Conservation (phyloP, 2,797 vertebrate genomes). For the Tarsius wallacei region DNA sequence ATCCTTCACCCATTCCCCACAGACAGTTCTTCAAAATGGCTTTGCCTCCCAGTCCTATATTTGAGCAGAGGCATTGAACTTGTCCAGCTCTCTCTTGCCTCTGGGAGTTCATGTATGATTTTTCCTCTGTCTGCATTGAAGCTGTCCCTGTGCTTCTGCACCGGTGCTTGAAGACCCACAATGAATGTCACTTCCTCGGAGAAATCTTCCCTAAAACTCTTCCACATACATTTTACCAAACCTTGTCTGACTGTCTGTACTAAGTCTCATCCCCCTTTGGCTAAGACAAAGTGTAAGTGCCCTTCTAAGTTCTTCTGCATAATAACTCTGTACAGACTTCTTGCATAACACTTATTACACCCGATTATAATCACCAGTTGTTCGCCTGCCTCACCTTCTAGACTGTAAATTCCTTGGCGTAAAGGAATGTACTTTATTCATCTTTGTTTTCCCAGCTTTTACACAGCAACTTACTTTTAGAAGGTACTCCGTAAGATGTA, state of each 20-base stretch:
- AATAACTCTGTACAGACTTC: background rate
- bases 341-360: slow-evolving; percentile 66
- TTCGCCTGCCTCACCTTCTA: slow-evolving; percentile 76
- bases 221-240: background rate
- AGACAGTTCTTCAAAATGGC: background rate
- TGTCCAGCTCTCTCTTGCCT: background rate
- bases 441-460: slow-evolving; percentile 46
- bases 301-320: slow-evolving; percentile 26
- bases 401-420: slow-evolving; percentile 72
- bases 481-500: slow-evolving; percentile 6
- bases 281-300: slow-evolving; percentile 6
- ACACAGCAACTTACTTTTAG: slow-evolving; percentile 25
- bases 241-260: background rate
- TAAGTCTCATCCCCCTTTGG: background rate
- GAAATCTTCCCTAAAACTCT: slow-evolving; percentile 7
- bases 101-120: background rate
- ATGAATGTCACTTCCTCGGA: background rate
- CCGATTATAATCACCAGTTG: background rate
- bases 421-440: slow-evolving; percentile 72
- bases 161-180: background rate
- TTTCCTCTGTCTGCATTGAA: background rate
- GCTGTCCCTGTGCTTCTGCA: background rate
- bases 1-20: background rate
- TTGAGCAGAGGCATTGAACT: background rate
- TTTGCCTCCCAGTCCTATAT: background rate